Evolutionary conservation across 2,797 vertebrate species (phyloP), one percentile per base, ranked within the genome.

Genomic region (Ficedula albicollis): DNA sequence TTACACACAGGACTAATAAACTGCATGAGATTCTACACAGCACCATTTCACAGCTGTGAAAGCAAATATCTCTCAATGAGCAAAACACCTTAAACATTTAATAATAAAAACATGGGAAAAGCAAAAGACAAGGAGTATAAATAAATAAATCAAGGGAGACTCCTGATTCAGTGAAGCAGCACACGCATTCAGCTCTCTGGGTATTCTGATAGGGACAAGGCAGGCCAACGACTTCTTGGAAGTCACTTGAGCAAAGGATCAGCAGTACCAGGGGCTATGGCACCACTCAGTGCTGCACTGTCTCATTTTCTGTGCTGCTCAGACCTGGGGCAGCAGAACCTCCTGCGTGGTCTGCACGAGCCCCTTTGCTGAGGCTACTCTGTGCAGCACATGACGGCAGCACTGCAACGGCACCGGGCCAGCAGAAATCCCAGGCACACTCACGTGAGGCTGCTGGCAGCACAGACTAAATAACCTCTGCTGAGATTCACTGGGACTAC

Each of bases 381-480:
- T 17, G 84, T 23, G 68, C 81, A 94, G 95, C 94, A 82, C 96
- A 96, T 84, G 94, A 95, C 92, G 83, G 48, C 89, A 93, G 83
- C 90, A 39, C 92, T 41, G 88, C 93, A 85, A 72, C 63, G 68
- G 95, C 94, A 43, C n/a, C 29, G 3, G 90, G 96, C 84, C 91
- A 60, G 77, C 95, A 94, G 93, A 95, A 96, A 94, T 36, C 89
- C 94, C 49, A 68, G 93, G 94, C 51, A 5, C 15, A 5, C 78
- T 91, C 95, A 83, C 59, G 52, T 94, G 94, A 93, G 80, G n/a
- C 46, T 76, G 92, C 94, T 95, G 96, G 84, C 87, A 91, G 68
- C 63, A 52, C 32, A 2, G 81, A 76, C 82, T 49, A 72, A 92
- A 93, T 49, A 91, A 93, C 90, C 79, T 83, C 94, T 90, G 60